Evolutionary conservation across 2,888 invertebrate genomes (phyloP).

Genomic region (Megaustenia siamemsis): DNA sequence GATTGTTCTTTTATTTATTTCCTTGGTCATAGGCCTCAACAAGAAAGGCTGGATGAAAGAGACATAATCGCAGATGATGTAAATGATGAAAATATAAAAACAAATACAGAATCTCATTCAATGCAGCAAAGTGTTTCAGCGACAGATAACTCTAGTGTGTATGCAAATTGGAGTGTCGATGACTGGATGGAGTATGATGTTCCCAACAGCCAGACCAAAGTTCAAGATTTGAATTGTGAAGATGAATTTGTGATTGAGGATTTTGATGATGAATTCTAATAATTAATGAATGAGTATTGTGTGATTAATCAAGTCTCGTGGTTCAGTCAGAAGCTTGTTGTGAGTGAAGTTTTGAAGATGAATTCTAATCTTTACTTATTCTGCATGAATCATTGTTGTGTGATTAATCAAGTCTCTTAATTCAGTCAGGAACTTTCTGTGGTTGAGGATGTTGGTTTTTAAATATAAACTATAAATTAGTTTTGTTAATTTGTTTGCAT

Average conservation of each 20-base stretch:
- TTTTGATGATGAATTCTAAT: slow-evolving; percentile 62
- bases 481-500: no score
- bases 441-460: no score
- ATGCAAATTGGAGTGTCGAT: slow-evolving; percentile 39
- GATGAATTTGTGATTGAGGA: slow-evolving; percentile 71
- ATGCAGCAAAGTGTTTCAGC: neutral
- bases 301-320: no score
- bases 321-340: no score
- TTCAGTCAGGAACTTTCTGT: no score
- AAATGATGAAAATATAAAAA: neutral
- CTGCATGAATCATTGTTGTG: no score
- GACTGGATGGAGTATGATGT: slow-evolving; percentile 61
- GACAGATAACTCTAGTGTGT: slow-evolving; percentile 61
- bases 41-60: slow-evolving; percentile 68
- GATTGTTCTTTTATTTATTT: no score
- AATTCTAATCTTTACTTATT: neutral
- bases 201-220: slow-evolving; percentile 68
- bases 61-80: slow-evolving; percentile 34
- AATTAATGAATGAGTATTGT: no score
- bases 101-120: slow-evolving; percentile 20
- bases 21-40: slow-evolving; percentile 58
- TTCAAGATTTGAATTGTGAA: slow-evolving; percentile 64
- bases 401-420: no score
- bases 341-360: slow-evolving; percentile 69
- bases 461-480: no score